These are phyloP conservation scores for Artibeus lituratus DNA, from an alignment of 2,797 vertebrate species.

Conservation along the genomic window DNA sequence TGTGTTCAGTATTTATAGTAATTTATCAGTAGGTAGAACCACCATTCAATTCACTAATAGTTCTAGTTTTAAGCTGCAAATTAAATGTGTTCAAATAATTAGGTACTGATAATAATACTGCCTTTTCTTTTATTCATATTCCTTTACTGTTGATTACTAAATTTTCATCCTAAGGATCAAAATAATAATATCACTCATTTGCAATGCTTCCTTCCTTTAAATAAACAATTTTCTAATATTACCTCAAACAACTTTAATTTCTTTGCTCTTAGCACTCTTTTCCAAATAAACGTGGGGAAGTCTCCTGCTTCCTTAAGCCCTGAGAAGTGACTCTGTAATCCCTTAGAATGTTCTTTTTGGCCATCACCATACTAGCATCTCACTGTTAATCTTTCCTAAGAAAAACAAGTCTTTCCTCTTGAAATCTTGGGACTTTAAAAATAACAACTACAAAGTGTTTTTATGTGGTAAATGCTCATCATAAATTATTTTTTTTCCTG, in stretches of 20 bases:
- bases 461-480: conserved; percentile 46
- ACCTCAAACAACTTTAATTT: neutral
- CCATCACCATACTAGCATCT: neutral
- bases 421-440: conserved; percentile 59
- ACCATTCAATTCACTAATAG: conserved; percentile 40
- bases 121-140: conserved; percentile 47
- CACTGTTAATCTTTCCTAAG: conserved; percentile 74
- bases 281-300: conserved; percentile 50
- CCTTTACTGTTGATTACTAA: conserved; percentile 22
- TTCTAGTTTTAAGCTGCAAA: conserved; percentile 57
- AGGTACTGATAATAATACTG: neutral
- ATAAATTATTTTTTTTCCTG: conserved; percentile 16
- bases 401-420: conserved; percentile 64
- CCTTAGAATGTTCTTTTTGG: conserved; percentile 59
- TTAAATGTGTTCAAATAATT: conserved; percentile 41
- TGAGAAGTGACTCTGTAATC: neutral
- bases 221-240: conserved; percentile 1
- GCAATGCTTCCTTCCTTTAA: neutral
- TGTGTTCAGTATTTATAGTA: neutral
- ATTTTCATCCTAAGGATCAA: conserved; percentile 52
- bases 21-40: conserved; percentile 22
- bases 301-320: neutral
- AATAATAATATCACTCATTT: conserved; percentile 32
- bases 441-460: conserved; percentile 56
- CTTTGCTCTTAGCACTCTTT: neutral